phyloP scores from a whole-genome alignment of 1,140 invertebrate species.

The Atta colombica region DNA sequence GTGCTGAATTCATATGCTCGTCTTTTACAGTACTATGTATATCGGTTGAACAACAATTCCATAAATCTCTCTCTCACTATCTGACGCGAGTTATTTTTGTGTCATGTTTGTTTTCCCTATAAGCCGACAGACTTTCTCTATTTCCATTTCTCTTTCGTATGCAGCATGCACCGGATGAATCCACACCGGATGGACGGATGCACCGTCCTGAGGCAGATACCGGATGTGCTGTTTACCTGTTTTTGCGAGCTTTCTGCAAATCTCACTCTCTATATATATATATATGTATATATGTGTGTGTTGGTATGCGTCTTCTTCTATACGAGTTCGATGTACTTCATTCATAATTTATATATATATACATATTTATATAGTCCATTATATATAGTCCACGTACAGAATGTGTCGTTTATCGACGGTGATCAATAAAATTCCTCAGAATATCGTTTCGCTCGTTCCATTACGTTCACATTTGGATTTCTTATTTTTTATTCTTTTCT shows the following conservation, averaged over 20 bases:
- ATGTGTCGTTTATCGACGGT: neutral
- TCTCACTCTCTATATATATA: neutral
- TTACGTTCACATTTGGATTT: neutral
- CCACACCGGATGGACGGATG: too few species aligned
- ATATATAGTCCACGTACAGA: conserved; percentile 17
- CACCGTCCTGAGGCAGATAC: neutral
- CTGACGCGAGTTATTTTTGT: neutral
- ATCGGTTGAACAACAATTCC: conserved; percentile 21
- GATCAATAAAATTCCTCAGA: conserved; percentile 11
- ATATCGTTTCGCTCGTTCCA: neutral
- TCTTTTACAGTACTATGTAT: conserved; percentile 30
- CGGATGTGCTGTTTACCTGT: neutral
- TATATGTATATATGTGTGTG: neutral
- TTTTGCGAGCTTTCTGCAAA: neutral
- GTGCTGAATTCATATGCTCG: conserved; percentile 9
- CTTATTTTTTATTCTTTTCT: neutral
- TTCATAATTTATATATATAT: conserved; percentile 28
- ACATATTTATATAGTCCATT: conserved; percentile 34
- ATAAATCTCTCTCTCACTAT: conserved; percentile 27
- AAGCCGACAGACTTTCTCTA: conserved; percentile 8
- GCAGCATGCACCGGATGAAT: neutral
- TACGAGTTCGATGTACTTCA: neutral
- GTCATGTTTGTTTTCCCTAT: conserved; percentile 20
- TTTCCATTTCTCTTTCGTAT: neutral
- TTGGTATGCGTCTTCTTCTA: neutral